phyloP scores from a whole-genome alignment of 1,140 invertebrate species.

The Meloidogyne floridensis region DNA sequence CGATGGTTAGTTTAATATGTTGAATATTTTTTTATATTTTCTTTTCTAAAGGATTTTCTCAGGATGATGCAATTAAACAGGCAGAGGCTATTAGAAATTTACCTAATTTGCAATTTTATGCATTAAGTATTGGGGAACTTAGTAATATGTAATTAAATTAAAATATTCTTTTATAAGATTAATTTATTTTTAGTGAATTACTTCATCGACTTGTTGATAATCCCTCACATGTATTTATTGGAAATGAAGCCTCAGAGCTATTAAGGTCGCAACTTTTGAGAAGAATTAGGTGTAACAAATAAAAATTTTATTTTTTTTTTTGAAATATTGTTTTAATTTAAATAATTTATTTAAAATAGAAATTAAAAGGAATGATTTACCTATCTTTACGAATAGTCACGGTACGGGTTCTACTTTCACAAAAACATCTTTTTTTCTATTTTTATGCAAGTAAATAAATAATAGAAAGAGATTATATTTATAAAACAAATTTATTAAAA shows the following conservation, averaged over 20 bases:
- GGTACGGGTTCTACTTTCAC: background rate
- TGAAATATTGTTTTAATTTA: background rate
- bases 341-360: too few relatives aligned
- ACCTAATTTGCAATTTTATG: slow-evolving; percentile 54
- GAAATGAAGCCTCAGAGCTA: slow-evolving; percentile 20
- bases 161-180: slow-evolving; percentile 10
- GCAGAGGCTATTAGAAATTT: slow-evolving; percentile 51
- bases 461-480: background rate
- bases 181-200: slow-evolving; percentile 36
- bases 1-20: slow-evolving; percentile 28
- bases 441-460: background rate
- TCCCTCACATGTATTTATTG: slow-evolving; percentile 40
- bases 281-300: slow-evolving; percentile 18
- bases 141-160: slow-evolving; percentile 49
- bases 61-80: slow-evolving; percentile 49
- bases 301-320: background rate
- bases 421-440: background rate
- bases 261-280: slow-evolving; percentile 17
- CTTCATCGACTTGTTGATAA: slow-evolving; percentile 39
- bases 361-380: too few relatives aligned
- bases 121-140: slow-evolving; percentile 48
- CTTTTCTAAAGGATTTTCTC: slow-evolving; percentile 48
- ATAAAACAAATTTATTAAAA: too few relatives aligned
- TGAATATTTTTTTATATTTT: background rate
- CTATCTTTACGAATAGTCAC: too few relatives aligned